Conservation (phyloP, 2,888 invertebrate species). For the Ochropacha duplaris region DNA sequence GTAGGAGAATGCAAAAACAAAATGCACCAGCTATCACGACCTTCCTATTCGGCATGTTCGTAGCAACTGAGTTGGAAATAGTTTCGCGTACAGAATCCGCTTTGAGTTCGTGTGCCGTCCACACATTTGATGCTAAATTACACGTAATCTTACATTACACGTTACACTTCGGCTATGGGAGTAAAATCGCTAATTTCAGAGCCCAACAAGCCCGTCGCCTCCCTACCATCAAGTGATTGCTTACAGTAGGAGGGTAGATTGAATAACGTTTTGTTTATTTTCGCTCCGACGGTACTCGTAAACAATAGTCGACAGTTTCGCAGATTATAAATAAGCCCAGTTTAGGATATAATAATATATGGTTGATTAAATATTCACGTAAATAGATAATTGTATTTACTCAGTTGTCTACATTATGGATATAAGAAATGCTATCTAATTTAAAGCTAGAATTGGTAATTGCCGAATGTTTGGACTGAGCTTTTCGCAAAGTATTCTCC, state of each 20-base stretch:
- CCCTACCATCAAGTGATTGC: slow-evolving; percentile 68
- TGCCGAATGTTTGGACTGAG: not conserved
- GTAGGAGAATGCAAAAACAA: too few species aligned
- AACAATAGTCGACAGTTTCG: slow-evolving; percentile 44
- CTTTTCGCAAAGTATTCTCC: too few species aligned
- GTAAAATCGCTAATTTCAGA: slow-evolving; percentile 23
- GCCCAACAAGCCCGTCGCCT: slow-evolving; percentile 37
- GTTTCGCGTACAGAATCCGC: too few species aligned
- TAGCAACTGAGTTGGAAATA: too few species aligned
- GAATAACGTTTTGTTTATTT: slow-evolving; percentile 79
- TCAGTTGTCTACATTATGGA: not conserved
- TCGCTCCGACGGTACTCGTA: slow-evolving; percentile 49
- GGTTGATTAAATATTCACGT: slow-evolving; percentile 15
- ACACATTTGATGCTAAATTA: too few species aligned
- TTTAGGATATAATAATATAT: slow-evolving; percentile 11
- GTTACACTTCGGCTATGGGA: not conserved
- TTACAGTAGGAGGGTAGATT: slow-evolving; percentile 71
- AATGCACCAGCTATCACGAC: too few species aligned
- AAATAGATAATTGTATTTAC: not conserved
- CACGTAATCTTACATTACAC: too few species aligned
- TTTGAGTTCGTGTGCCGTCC: too few species aligned
- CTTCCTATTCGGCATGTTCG: too few species aligned
- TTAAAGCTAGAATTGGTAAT: not conserved
- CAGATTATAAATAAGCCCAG: slow-evolving; percentile 33
- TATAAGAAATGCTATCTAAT: not conserved